phyloP scores from a whole-genome alignment of 37 sponge, comb jelly and placozoan genomes.

The Oopsacas minuta region DNA sequence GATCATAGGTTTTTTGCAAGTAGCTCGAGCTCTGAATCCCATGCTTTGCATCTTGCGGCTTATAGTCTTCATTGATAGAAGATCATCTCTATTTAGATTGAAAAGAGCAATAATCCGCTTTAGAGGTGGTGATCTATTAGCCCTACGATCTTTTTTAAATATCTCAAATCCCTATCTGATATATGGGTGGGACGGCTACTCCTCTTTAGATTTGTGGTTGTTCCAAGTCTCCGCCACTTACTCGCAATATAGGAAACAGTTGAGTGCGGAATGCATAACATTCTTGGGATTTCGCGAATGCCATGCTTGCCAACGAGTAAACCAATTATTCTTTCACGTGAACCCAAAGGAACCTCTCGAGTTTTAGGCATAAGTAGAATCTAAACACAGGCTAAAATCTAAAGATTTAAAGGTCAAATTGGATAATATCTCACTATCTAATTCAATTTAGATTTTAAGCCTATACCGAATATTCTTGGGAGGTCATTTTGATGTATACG shows the following conservation, averaged over 20 bases:
- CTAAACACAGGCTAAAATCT: too few relatives aligned
- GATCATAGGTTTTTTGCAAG: background rate
- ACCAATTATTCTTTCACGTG: background rate
- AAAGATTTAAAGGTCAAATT: too few relatives aligned
- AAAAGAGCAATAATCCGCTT: background rate
- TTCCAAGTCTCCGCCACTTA: slow-evolving; percentile 1
- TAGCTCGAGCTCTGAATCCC: background rate
- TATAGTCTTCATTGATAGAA: background rate
- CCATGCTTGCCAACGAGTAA: background rate
- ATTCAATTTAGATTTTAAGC: too few relatives aligned
- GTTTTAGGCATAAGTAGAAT: too few relatives aligned
- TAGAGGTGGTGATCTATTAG: background rate
- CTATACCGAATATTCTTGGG: too few relatives aligned
- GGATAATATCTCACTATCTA: too few relatives aligned
- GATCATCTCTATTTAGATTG: background rate
- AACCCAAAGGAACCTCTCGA: background rate
- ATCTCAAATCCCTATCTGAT: background rate
- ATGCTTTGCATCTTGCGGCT: background rate
- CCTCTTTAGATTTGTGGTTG: background rate
- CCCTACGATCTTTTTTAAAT: background rate
- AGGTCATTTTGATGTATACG: too few relatives aligned
- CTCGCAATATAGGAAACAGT: background rate
- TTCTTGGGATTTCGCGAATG: background rate
- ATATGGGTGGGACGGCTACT: background rate
- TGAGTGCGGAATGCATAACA: background rate